Evolutionary conservation across 2,797 vertebrate genomes (phyloP), one percentile per base, ranked within the genome.

Genomic region (Gymnothorax javanicus): DNA sequence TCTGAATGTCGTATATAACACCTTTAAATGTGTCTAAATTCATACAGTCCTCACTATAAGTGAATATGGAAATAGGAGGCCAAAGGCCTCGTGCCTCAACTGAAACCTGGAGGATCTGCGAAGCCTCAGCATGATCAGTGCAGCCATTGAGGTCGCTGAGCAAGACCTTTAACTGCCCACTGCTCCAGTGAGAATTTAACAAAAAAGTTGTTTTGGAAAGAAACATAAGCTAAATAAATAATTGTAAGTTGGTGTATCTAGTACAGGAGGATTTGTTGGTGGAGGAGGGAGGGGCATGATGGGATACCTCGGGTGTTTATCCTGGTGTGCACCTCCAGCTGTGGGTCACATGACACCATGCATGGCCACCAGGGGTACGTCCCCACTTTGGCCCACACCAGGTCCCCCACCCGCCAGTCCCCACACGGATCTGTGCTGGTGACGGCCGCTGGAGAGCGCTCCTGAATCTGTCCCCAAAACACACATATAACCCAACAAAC

Each of bases 311-410:
- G 96, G 82, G 98, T 98, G 88, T 99, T 99, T 92, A 99, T 98
- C 93, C 99, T 98, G 89, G 97, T 99, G 94, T 99, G 97, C 92
- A 99, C 97, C 50, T 99, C 97, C 85, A 98, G 97, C 94, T 99
- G 98, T 0, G 99, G 99, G 91, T 99, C 99, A 84, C 97, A 97
- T 27, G 99, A 99, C 90, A 99, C 97, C 99, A 99, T 99, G 95
- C 99, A 99, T 91, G 99, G 99, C 99, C 99, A 99, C 99, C 99
- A 99, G 0, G 99, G 99, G 89, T 97, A 99, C 0, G 98, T 99
- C 90, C 98, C 98, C 92, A 99, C 98, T 93, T 99, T 99, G 89
- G 98, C 98, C 99, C 99, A 99, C 88, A 99, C 99, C 90, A 99
- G 95, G 90, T 99, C 99, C 84, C 99, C 99, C 82, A 99, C 97